phyloP scores from a whole-genome alignment of 2,888 invertebrate species.

The Tetragonula carbonaria region DNA sequence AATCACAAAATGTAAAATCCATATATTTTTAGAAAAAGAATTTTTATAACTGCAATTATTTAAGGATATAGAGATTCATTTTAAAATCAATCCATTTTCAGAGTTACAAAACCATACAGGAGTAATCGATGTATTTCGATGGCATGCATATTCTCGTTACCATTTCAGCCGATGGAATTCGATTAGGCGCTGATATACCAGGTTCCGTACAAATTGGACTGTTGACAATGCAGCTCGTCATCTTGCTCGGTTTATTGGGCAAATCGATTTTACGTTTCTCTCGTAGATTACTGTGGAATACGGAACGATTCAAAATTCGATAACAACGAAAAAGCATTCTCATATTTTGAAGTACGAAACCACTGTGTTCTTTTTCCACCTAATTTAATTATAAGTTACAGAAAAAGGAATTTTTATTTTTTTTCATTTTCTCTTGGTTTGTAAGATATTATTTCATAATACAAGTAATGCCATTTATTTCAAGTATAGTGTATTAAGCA shows the following conservation, averaged over 20 bases:
- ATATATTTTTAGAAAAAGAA: neutral
- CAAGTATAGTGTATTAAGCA: no score
- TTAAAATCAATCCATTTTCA: neutral
- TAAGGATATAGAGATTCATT: neutral
- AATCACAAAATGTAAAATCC: neutral
- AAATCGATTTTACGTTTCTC: constrained; percentile 50
- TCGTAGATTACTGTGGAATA: constrained; percentile 9
- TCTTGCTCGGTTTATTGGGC: constrained; percentile 39
- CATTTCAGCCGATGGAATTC: constrained; percentile 49
- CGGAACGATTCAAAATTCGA: constrained; percentile 12
- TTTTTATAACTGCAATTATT: neutral
- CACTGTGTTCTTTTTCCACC: neutral
- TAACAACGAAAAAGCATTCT: neutral
- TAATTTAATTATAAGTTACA: neutral
- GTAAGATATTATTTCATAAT: neutral
- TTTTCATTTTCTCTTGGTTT: neutral
- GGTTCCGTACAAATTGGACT: constrained; percentile 47
- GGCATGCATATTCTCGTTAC: constrained; percentile 43
- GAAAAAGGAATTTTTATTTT: neutral
- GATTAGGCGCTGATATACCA: constrained; percentile 48
- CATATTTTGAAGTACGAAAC: neutral
- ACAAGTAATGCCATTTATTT: neutral
- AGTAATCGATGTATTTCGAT: constrained; percentile 16
- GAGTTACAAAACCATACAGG: neutral
- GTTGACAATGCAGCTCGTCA: constrained; percentile 55